Percentiles rank a stretch among this genome's conserved stretches.
phyloP scores from a whole-genome alignment of 2,797 vertebrate genomes.

The Champsocephalus esox region DNA sequence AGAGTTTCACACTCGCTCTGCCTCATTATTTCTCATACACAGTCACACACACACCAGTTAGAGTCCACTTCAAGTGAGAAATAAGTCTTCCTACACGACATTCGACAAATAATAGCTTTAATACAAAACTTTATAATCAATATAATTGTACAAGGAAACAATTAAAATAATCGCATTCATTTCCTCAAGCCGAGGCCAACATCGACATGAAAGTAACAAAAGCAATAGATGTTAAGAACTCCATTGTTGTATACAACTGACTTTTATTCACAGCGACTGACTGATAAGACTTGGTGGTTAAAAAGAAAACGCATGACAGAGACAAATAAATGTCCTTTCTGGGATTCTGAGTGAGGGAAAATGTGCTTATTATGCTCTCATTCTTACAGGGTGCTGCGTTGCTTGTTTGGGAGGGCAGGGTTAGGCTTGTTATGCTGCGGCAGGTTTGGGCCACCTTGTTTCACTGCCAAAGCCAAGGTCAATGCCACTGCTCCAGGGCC shows the following conservation, averaged over 20 bases:
- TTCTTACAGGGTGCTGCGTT: constrained; percentile 50
- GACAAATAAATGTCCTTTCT: constrained; percentile 65
- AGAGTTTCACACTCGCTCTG: background rate
- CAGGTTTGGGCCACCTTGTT: constrained; percentile 73
- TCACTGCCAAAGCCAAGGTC: constrained; percentile 89
- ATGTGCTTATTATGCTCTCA: constrained; percentile 64
- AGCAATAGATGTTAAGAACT: constrained; percentile 6
- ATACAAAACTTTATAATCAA: constrained; percentile 1
- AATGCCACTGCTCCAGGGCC: constrained; percentile 86
- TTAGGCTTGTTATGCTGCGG: constrained; percentile 51
- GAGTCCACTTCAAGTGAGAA: background rate
- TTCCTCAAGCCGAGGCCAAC: background rate
- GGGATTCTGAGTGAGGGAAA: constrained; percentile 31
- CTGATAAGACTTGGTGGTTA: constrained; percentile 33
- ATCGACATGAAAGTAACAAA: constrained; percentile 20
- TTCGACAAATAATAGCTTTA: constrained; percentile 30
- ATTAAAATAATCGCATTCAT: constrained; percentile 2
- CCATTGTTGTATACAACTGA: constrained; percentile 17
- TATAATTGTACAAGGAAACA: background rate
- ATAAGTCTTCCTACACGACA: background rate
- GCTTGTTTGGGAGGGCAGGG: constrained; percentile 55
- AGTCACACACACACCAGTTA: constrained; percentile 29
- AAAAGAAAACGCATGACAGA: constrained; percentile 63
- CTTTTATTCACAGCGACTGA: constrained; percentile 36
- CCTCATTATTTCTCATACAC: constrained; percentile 2